Percentiles rank a stretch among this genome's conserved stretches.
Evolutionary conservation across 2,797 vertebrate species (phyloP).

Genomic region (Sciurus carolinensis): DNA sequence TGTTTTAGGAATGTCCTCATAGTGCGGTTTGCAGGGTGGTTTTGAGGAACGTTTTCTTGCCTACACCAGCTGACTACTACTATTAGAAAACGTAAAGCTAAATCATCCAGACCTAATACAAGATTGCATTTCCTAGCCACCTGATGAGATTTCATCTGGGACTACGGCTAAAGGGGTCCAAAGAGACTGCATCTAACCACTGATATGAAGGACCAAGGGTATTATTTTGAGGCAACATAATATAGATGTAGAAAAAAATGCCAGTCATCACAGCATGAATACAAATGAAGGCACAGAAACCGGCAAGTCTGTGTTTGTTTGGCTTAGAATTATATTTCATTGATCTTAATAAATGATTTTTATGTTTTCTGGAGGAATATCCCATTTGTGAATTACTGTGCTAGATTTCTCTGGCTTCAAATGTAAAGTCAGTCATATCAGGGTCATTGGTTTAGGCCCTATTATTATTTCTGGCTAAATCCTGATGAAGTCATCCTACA

Average conservation of each 20-base stretch:
- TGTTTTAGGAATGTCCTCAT: neutral
- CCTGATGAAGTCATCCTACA: neutral
- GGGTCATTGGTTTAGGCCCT: neutral
- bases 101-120: neutral
- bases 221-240: neutral
- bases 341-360: neutral
- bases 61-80: neutral
- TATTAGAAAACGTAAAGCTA: neutral
- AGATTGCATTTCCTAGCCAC: neutral
- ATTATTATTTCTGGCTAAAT: neutral
- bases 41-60: neutral
- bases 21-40: no score
- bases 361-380: neutral
- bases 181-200: neutral
- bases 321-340: constrained; percentile 21
- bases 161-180: neutral
- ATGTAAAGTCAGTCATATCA: neutral
- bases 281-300: neutral
- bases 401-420: neutral
- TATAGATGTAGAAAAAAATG: neutral
- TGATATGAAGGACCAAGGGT: neutral
- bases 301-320: neutral
- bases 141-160: neutral
- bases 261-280: accelerated
- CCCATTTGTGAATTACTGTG: neutral